Base-by-base conservation (phyloP, 1,140 invertebrate species). In the Sesamia nonagrioides region DNA sequence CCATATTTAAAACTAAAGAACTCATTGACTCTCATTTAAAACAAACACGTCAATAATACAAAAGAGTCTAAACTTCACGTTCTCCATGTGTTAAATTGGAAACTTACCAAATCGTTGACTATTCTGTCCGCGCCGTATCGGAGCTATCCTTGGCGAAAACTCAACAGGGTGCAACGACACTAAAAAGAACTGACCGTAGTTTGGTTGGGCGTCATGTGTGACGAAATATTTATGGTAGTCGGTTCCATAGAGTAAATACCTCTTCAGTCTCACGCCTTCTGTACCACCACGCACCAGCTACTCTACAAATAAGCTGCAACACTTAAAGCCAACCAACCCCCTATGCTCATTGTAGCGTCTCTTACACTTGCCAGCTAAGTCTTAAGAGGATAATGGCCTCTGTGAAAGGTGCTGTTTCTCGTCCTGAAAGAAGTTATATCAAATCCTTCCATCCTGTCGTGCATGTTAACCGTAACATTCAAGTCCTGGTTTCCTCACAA, bases 21-120 rank as follows among this genome's bases (percentile, higher is more conserved):
- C 11, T 56, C 56, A 58, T 13, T 58, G 56, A 58, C 56, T 9
- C 40, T 48, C 1, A 15, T 18, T 33, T 27, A 56, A 56, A 9
- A 6, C 33, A 58, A 58, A 15, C 13, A 33, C 56, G 56, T 33
- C 56, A 58, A 5, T 58, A 2, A 2, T 48, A 48, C 45, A 33
- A 11, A 33, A 58, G 3, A 3, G 54, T 2, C n/a, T 2, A 56
- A 27, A 56, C 18, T 27, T 11, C 27, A 58, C n/a, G n/a, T 27
- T 35, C 33, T 58, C 56, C 56, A 5, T 58, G 27, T 15, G 21
- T 58, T 60, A 58, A n/a, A 69, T 42, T 77, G 63, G 77, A 60
- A 76, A 52, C 72, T 75, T 80, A 40, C 33, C 54, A 40, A 35
- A 21, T 15, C 18, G 45, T 33, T 33, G 56, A 40, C 61, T 71